These are phyloP conservation scores for Drosophila aldrichi DNA, from an alignment of 2,888 invertebrate genomes.

Conservation along the genomic window DNA sequence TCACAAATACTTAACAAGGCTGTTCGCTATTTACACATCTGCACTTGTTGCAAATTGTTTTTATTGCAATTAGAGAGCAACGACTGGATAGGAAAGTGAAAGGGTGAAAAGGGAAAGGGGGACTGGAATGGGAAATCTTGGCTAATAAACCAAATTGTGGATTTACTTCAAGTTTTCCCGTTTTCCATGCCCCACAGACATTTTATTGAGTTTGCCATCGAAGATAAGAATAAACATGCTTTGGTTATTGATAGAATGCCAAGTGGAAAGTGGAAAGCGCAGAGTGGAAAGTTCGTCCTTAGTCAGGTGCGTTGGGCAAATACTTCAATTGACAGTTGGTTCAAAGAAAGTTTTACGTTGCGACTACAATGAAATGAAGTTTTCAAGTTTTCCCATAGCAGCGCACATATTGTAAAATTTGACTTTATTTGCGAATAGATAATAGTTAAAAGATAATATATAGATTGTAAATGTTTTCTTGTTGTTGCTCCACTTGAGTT, in stretches of 20 bases:
- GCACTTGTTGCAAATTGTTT: constrained; percentile 70
- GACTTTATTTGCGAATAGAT: neutral
- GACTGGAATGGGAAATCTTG: neutral
- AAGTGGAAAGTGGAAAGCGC: constrained; percentile 28
- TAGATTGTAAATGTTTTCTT: neutral
- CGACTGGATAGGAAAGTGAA: constrained; percentile 9
- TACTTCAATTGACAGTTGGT: constrained; percentile 43
- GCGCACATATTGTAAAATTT: constrained; percentile 9
- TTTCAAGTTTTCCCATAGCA: constrained; percentile 19
- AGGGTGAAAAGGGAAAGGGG: neutral
- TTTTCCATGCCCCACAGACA: constrained; percentile 12
- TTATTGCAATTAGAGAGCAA: constrained; percentile 64
- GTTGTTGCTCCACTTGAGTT: neutral
- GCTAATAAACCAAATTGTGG: constrained; percentile 47
- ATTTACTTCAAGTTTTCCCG: constrained; percentile 17
- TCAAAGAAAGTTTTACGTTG: constrained; percentile 20
- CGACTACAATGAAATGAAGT: constrained; percentile 25
- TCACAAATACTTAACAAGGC: constrained; percentile 67
- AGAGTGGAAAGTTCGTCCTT: constrained; percentile 44
- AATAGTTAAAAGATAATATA: constrained; percentile 5
- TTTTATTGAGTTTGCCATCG: constrained; percentile 53
- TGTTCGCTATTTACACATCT: constrained; percentile 54
- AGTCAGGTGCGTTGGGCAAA: constrained; percentile 3
- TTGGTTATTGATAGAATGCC: constrained; percentile 28
- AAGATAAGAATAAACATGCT: constrained; percentile 51